phyloP scores from a whole-genome alignment of 37 sponge, comb jelly and placozoan genomes.

The Dysidea cf. avara region DNA sequence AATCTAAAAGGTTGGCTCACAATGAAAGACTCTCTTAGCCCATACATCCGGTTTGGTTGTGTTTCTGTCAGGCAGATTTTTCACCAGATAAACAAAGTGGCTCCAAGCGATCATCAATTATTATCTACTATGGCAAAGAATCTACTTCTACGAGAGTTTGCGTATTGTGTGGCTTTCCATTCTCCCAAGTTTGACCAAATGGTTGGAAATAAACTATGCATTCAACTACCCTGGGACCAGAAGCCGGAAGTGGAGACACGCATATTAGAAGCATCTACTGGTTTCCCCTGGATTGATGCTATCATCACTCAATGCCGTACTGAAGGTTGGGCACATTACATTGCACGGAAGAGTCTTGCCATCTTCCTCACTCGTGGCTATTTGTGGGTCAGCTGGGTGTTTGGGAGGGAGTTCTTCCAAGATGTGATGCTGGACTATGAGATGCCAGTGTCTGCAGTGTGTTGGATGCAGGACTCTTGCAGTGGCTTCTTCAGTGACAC shows the following conservation, averaged over 20 bases:
- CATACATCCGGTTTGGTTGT: conserved; percentile 83
- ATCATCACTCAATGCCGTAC: conserved; percentile 67
- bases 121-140: conserved; percentile 60
- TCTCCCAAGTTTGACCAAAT: conserved; percentile 73
- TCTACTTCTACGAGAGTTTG: conserved; percentile 77
- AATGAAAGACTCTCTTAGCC: conserved; percentile 74
- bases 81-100: conserved; percentile 56
- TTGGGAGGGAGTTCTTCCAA: conserved; percentile 81
- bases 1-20: conserved; percentile 52
- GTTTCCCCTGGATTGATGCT: conserved; percentile 93
- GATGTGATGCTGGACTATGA: conserved; percentile 85
- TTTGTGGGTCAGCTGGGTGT: conserved; percentile 84
- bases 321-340: conserved; percentile 82
- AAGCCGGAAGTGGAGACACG: conserved; percentile 26
- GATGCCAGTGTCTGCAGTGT: conserved; percentile 71
- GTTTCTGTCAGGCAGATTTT: conserved; percentile 79
- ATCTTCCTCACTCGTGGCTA: conserved; percentile 87
- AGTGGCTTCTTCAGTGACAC: conserved; percentile 77
- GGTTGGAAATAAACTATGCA: conserved; percentile 71
- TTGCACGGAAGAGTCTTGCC: conserved; percentile 74
- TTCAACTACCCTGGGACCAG: conserved; percentile 87
- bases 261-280: conserved; percentile 73
- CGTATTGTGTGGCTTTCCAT: conserved; percentile 57
- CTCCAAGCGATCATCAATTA: conserved; percentile 43
- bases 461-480: conserved; percentile 89